A percentile compares a stretch with the other conserved stretches of the same genome.
Conservation (phyloP, 2,888 invertebrate species). For the Agapetus fuscipes region DNA sequence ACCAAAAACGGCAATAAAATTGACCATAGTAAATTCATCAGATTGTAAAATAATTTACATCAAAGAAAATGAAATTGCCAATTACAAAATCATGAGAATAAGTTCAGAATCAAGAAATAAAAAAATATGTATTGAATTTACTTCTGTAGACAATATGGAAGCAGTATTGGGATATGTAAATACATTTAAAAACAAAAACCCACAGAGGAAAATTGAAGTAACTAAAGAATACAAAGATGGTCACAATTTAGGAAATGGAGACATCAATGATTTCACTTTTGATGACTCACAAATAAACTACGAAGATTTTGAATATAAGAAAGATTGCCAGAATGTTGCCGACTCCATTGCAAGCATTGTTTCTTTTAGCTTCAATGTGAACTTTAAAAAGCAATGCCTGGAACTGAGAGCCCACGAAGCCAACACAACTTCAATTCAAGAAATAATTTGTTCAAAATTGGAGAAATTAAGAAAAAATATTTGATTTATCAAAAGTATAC, state of each 20-base stretch:
- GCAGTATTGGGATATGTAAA: neutral
- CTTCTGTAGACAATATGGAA: neutral
- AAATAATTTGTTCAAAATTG: constrained; percentile 6
- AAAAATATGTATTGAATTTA: neutral
- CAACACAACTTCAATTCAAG: constrained; percentile 5
- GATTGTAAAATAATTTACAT: constrained; percentile 1
- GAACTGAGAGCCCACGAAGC: neutral
- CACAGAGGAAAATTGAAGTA: neutral
- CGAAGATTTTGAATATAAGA: neutral
- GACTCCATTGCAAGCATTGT: constrained; percentile 12
- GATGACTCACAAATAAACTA: neutral
- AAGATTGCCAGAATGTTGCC: constrained; percentile 6
- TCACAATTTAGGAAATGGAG: neutral
- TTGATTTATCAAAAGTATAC: too few species aligned
- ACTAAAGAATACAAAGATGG: neutral
- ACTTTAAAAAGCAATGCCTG: constrained; percentile 12
- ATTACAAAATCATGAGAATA: constrained; percentile 3
- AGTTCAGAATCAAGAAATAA: too few species aligned
- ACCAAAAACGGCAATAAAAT: neutral
- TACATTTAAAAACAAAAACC: neutral
- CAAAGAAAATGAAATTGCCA: constrained; percentile 4
- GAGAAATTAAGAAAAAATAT: neutral
- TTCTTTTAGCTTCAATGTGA: constrained; percentile 10
- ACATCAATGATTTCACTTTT: neutral
- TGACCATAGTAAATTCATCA: constrained; percentile 1